Conservation (phyloP, 2,113 vertebrate species). For the Myrmecobius fasciatus region DNA sequence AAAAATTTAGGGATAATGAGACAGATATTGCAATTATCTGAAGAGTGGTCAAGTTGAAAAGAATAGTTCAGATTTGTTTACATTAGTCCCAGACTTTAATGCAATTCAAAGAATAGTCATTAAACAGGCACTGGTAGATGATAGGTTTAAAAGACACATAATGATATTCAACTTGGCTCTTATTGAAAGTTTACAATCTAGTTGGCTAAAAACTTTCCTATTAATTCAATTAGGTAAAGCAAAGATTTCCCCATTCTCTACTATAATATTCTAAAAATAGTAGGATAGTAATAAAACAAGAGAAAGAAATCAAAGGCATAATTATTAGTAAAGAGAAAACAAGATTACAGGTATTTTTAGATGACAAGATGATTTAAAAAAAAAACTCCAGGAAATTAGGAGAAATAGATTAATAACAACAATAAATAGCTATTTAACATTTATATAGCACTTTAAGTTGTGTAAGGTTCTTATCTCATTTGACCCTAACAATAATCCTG, state of each 20-base stretch:
- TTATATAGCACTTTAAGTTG: not conserved
- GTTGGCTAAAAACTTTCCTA: not conserved
- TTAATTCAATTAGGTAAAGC: not conserved
- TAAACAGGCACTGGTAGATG: not conserved
- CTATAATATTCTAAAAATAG: not conserved
- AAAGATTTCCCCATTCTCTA: not conserved
- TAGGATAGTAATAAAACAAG: not conserved
- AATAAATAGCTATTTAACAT: not conserved
- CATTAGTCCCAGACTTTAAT: not conserved
- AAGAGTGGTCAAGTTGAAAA: not conserved
- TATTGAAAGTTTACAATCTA: not conserved
- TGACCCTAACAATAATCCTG: not conserved
- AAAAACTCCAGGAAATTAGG: not conserved
- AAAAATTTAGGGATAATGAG: not conserved
- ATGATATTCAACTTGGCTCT: not conserved
- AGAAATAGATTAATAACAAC: not conserved
- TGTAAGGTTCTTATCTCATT: not conserved
- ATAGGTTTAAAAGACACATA: not conserved
- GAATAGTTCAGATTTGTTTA: not conserved
- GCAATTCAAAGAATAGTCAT: not conserved
- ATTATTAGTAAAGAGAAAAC: not conserved
- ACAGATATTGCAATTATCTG: not conserved
- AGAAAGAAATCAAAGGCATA: not conserved
- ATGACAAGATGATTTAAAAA: not conserved
- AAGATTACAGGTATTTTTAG: not conserved